Evolutionary conservation across 2,797 vertebrate species (phyloP).

Genomic region (Sciurus vulgaris): DNA sequence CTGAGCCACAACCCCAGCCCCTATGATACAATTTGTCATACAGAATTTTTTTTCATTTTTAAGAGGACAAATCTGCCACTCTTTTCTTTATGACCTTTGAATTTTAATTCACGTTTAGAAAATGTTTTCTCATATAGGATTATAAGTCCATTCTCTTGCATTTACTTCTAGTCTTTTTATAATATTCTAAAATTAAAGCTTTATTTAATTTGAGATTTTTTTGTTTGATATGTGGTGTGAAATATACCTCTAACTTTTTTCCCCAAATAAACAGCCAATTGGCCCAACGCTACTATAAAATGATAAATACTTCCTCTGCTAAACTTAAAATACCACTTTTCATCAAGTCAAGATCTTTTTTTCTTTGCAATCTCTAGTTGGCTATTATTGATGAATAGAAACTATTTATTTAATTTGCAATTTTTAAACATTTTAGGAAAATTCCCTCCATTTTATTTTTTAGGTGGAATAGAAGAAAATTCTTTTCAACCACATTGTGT

Average conservation of each 20-base stretch:
- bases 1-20: no score
- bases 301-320: background rate
- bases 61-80: background rate
- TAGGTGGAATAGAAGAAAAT: background rate
- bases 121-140: background rate
- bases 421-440: slow-evolving; percentile 3
- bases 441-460: background rate
- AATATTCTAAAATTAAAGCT: slow-evolving; percentile 37
- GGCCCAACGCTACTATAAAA: background rate
- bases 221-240: background rate
- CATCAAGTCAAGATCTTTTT: background rate
- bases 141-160: background rate
- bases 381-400: background rate
- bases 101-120: background rate
- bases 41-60: background rate
- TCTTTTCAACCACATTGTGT: background rate
- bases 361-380: background rate
- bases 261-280: background rate
- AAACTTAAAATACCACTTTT: background rate
- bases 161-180: background rate
- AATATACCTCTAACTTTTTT: background rate
- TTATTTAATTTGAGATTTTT: background rate
- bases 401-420: background rate
- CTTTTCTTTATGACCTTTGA: background rate
- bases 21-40: background rate